These are phyloP conservation scores for Alcedo atthis DNA, from an alignment of 2,797 vertebrate species.

Conservation along the genomic window DNA sequence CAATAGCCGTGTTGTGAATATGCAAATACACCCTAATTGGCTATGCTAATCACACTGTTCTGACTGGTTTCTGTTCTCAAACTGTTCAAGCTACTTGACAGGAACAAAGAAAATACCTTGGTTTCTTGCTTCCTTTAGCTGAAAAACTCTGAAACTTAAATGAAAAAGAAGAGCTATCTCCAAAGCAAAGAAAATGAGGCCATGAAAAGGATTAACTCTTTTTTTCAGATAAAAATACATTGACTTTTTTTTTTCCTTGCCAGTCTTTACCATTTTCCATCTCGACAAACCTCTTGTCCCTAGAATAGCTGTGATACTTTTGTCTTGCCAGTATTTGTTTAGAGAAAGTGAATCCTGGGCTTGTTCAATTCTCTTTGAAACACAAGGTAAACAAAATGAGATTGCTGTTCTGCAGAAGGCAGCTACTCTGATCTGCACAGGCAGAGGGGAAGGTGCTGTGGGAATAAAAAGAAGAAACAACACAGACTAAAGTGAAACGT, in stretches of 20 bases:
- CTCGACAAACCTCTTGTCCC: conserved; percentile 32
- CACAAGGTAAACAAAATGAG: conserved; percentile 62
- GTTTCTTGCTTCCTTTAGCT: conserved; percentile 39
- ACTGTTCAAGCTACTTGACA: conserved; percentile 61
- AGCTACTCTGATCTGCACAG: conserved; percentile 18
- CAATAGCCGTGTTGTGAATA: conserved; percentile 40
- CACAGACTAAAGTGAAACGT: background rate
- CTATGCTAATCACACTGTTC: conserved; percentile 53
- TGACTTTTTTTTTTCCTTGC: background rate
- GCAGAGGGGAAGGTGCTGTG: background rate
- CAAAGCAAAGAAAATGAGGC: conserved; percentile 53
- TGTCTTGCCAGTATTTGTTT: conserved; percentile 55
- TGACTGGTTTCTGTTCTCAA: conserved; percentile 48
- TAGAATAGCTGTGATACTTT: conserved; percentile 49
- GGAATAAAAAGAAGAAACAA: conserved; percentile 18
- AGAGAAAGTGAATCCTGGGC: conserved; percentile 33
- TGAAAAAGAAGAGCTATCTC: conserved; percentile 46
- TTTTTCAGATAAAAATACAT: conserved; percentile 47
- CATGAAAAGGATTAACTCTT: conserved; percentile 52
- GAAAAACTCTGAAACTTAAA: conserved; percentile 48
- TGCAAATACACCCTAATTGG: conserved; percentile 69
- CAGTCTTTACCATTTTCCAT: conserved; percentile 6
- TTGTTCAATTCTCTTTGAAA: conserved; percentile 65
- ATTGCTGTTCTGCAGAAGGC: conserved; percentile 35
- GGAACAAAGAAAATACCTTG: conserved; percentile 60